phyloP scores from a whole-genome alignment of 2,113 vertebrate genomes.

The Siphamia tubifer region DNA sequence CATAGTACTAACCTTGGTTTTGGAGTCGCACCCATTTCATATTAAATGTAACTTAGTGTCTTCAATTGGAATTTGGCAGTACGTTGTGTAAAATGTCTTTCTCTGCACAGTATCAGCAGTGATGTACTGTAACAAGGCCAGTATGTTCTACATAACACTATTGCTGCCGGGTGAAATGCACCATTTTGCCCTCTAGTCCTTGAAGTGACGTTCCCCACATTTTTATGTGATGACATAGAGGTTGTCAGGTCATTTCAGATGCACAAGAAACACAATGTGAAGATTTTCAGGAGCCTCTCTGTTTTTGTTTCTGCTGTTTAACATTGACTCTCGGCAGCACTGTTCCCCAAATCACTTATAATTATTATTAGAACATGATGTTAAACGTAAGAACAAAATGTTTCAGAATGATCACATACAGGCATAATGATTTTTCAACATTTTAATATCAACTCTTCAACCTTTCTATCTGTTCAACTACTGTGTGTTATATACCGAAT shows the following conservation, averaged over 20 bases:
- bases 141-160: background rate
- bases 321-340: background rate
- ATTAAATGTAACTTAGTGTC: too few species aligned
- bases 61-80: too few species aligned
- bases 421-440: background rate
- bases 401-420: background rate
- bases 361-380: background rate
- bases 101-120: background rate
- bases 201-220: constrained; percentile 12
- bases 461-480: too few species aligned
- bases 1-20: too few species aligned
- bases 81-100: too few species aligned
- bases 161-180: background rate
- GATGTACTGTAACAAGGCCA: too few species aligned
- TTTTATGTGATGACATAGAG: background rate
- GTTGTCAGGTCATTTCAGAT: background rate
- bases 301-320: constrained; percentile 12
- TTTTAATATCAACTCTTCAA: too few species aligned
- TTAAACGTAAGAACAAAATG: background rate
- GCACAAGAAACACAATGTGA: background rate
- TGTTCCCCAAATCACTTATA: background rate
- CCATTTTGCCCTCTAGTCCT: background rate
- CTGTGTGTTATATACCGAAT: too few species aligned
- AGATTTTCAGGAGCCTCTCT: background rate
- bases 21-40: too few species aligned